These are phyloP conservation scores for Grallaria varia DNA, from an alignment of 2,113 vertebrate species.

Conservation along the genomic window DNA sequence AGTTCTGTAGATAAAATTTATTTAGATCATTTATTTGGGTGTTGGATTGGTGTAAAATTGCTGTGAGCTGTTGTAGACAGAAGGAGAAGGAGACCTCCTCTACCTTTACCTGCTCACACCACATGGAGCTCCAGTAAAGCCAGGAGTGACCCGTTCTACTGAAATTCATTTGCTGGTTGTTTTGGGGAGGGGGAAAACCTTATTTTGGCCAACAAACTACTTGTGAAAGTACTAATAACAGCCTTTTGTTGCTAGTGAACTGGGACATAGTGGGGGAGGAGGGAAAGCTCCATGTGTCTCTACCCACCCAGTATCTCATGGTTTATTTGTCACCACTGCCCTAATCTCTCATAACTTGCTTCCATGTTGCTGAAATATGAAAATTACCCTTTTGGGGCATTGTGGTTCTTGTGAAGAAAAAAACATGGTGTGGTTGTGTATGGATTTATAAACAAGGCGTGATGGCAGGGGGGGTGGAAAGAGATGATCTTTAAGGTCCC, in stretches of 20 bases:
- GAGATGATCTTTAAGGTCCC: not conserved
- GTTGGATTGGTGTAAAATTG: not conserved
- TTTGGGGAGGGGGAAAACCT: not conserved
- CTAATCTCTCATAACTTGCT: not conserved
- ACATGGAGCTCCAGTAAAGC: not conserved
- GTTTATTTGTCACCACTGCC: not conserved
- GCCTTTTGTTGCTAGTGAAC: not conserved
- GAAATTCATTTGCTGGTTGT: not conserved
- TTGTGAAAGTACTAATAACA: not conserved
- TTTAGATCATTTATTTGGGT: not conserved
- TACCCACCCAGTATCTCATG: not conserved
- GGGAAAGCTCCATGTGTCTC: not conserved
- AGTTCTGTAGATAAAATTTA: not conserved
- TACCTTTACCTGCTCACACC: rapidly evolving
- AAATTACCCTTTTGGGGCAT: not conserved
- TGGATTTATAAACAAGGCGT: not conserved
- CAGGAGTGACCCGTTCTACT: not conserved
- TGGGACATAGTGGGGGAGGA: not conserved
- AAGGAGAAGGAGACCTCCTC: not conserved
- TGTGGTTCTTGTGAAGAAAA: not conserved
- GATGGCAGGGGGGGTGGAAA: not conserved
- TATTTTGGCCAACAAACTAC: not conserved
- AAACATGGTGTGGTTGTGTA: not conserved
- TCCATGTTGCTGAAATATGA: not conserved
- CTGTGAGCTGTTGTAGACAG: not conserved